These are phyloP conservation scores for Cephus spinipes DNA, from an alignment of 2,888 invertebrate genomes.

Conservation along the genomic window DNA sequence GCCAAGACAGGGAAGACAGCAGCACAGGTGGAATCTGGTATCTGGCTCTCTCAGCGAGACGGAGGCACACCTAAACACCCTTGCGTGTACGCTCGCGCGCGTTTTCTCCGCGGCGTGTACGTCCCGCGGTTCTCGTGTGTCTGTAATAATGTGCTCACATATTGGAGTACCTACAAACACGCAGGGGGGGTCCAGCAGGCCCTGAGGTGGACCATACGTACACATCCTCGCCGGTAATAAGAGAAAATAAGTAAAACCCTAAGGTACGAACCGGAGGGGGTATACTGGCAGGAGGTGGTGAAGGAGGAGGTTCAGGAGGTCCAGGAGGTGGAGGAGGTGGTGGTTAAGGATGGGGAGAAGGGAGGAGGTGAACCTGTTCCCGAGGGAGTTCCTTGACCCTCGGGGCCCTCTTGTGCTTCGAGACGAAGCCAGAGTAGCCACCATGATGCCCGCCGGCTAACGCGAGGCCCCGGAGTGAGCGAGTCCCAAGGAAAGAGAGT, in stretches of 20 bases:
- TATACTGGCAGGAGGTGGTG: slow-evolving; percentile 44
- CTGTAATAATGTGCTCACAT: slow-evolving; percentile 52
- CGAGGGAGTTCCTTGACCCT: slow-evolving; percentile 67
- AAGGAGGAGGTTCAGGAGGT: slow-evolving; percentile 10
- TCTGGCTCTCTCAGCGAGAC: slow-evolving; percentile 48
- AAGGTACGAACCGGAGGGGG: slow-evolving; percentile 57
- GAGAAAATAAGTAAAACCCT: slow-evolving; percentile 60
- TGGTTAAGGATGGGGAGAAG: slow-evolving; percentile 40
- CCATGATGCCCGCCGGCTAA: slow-evolving; percentile 59
- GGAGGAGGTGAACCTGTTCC: slow-evolving; percentile 66
- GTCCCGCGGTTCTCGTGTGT: slow-evolving; percentile 23
- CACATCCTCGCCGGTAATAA: slow-evolving; percentile 52
- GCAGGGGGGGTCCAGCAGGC: slow-evolving; percentile 30
- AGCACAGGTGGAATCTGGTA: slow-evolving; percentile 65
- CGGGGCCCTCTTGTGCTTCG: slow-evolving; percentile 44
- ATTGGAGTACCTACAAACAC: slow-evolving; percentile 44
- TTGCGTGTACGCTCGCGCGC: slow-evolving; percentile 44
- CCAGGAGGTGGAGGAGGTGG: slow-evolving; percentile 22
- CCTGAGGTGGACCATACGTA: slow-evolving; percentile 28
- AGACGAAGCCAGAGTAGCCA: slow-evolving; percentile 56
- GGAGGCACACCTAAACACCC: slow-evolving; percentile 58
- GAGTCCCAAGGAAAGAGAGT: slow-evolving; percentile 26
- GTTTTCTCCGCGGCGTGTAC: slow-evolving; percentile 2
- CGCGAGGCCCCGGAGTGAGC: slow-evolving; percentile 42
- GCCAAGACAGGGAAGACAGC: slow-evolving; percentile 44